Base-by-base conservation (phyloP, 2,113 vertebrate species). In the Vulpes vulpes region DNA sequence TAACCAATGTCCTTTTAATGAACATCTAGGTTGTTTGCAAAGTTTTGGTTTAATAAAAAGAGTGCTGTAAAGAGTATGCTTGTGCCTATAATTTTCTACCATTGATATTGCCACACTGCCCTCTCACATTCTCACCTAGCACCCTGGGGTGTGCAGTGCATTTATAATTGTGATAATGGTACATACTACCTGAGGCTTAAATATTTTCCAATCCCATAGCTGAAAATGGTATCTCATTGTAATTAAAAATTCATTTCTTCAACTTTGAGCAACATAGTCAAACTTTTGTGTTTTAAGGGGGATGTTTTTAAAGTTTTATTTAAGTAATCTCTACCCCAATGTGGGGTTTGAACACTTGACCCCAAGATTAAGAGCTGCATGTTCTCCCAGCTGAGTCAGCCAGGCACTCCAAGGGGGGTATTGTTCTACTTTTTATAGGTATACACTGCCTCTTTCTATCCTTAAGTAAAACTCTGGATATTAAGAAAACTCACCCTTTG, bases 201-300 rank as follows among this genome's bases (percentile, higher is more conserved):
- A 78, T 43, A 16, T 69, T 60, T 91, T 27, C 51, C 2, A 19
- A 3, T 62, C 20, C 5, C 5, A 49, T 43, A 51, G 38, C 15
- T 60, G 11, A 80, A 91, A 86, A 62, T 80, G 25, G 4, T 64
- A n/a, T 62, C 55, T 94, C 49, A 23, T 57, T 57, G 8, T 55
- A 73, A 64, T 91, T 43, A 76, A 73, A 79, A 92, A 67, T 94
- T 67, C 15, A 73, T 80, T 91, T 65, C 20, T 81, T 95, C 27
- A n/a, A 20, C 16, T 87, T 38, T 67, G 51, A 71, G 27, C 59
- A 53, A 62, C 10, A 32, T 71, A 62, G 86, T 65, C 22, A 69
- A 51, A 1, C 8, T 79, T 51, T 91, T 14, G 30, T 32, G 1
- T 59, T 84, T 59, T 65, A 27, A 71, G 8, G 15, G 7, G 16